phyloP scores from a whole-genome alignment of 2,888 invertebrate species.

The Phlogophora meticulosa region DNA sequence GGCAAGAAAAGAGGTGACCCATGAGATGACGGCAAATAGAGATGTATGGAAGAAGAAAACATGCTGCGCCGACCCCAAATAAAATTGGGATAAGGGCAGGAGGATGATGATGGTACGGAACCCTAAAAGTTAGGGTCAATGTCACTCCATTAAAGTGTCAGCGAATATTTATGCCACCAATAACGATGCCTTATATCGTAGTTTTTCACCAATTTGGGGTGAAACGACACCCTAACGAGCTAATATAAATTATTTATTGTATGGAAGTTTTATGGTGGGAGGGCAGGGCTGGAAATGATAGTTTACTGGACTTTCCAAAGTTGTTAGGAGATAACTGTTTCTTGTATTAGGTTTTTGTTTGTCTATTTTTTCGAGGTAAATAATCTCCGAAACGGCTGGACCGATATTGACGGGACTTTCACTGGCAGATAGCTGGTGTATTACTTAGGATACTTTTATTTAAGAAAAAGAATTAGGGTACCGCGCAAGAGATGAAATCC shows the following conservation, averaged over 20 bases:
- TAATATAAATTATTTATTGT: constrained; percentile 55
- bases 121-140: constrained; percentile 29
- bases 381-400: too few species aligned
- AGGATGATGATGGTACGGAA: too few species aligned
- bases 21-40: too few species aligned
- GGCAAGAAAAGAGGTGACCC: too few species aligned
- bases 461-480: too few species aligned
- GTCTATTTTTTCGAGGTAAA: neutral
- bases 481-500: too few species aligned
- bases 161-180: constrained; percentile 55
- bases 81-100: too few species aligned
- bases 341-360: constrained; percentile 13
- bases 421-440: too few species aligned
- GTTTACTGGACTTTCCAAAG: constrained; percentile 8
- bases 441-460: too few species aligned
- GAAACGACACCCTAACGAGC: constrained; percentile 54
- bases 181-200: constrained; percentile 48
- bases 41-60: too few species aligned
- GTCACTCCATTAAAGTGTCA: constrained; percentile 46
- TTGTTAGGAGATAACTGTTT: neutral
- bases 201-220: constrained; percentile 58
- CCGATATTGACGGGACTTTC: too few species aligned
- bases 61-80: too few species aligned
- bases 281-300: constrained; percentile 5
- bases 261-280: constrained; percentile 24